Base-by-base conservation (phyloP, 2,113 vertebrate species). In the Patagioenas fasciata region DNA sequence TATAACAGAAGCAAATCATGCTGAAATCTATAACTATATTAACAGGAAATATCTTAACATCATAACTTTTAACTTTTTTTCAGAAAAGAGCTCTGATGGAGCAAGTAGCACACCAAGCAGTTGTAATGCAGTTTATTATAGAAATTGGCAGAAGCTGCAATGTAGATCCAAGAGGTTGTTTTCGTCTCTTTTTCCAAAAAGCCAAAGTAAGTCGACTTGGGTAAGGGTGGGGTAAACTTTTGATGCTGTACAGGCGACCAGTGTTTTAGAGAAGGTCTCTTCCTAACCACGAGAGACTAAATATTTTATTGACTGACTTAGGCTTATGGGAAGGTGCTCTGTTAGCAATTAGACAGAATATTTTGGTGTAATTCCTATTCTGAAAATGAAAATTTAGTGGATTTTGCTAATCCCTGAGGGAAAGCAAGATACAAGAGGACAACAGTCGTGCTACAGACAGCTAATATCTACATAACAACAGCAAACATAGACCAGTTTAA, bases 41-140 rank as follows among this genome's bases (percentile, higher is more conserved):
- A 36, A 56, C 28, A 60, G 53, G 34, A 82, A 71, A 17, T 62
- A 38, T 64, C 38, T 85, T 91, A 93, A 56, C 78, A 67, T 54
- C 2, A 3, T 51, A 58, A 88, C 20, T 57, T 62, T 58, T 19
- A 36, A 18, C 8, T 62, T 88, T 57, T 91, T 21, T 86, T 50
- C 96, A 99, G 99, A 99, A 99, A 97, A 98, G 98, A 91, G 99
- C 99, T 25, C 93, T 99, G 77, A 99, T 99, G 99, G 99, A 99
- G 97, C 99, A 99, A 98, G 98, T 99, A 94, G 99, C 99, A 58
- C 99, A 99, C 91, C 99, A 99, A 97, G 99, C 99, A 74, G 98
- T 99, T 34, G 99, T 98, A 65, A 99, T 99, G 99, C 99, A 99
- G 96, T 99, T 99, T 97, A 99, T 99, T 96, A 98, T 99, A 97